A percentile compares a stretch with the other conserved stretches of the same genome.
phyloP scores from a whole-genome alignment of 1,140 invertebrate species.

The Ceratoteleas bidentatus region DNA sequence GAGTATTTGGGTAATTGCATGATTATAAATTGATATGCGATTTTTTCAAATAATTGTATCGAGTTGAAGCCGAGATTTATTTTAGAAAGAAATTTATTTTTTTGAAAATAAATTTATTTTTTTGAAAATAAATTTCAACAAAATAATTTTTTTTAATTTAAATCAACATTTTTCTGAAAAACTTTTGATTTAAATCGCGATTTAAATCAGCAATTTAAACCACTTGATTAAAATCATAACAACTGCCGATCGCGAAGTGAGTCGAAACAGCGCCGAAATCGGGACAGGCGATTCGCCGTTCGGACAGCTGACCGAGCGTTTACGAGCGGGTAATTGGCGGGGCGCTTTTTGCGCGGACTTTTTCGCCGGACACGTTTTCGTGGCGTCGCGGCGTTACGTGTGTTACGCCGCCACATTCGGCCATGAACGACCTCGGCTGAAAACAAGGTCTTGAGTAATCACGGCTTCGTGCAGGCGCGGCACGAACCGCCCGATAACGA shows the following conservation, averaged over 20 bases:
- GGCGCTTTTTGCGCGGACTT: constrained; percentile 24
- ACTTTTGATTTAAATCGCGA: too few relatives aligned
- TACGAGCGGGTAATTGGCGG: constrained; percentile 31
- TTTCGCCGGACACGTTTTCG: constrained; percentile 4
- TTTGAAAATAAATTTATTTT: too few relatives aligned
- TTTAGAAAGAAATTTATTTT: too few relatives aligned
- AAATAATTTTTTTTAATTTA: too few relatives aligned
- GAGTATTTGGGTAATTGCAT: too few relatives aligned
- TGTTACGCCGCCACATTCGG: constrained; percentile 30
- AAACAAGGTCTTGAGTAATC: constrained; percentile 58
- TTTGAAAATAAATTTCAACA: too few relatives aligned
- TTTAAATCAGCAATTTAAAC: too few relatives aligned
- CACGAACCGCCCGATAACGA: constrained; percentile 52
- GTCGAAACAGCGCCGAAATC: constrained; percentile 1
- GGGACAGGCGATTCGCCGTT: constrained; percentile 6
- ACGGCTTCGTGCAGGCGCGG: constrained; percentile 23
- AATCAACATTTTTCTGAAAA: too few relatives aligned
- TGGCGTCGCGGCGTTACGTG: constrained; percentile 19
- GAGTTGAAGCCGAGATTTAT: too few relatives aligned
- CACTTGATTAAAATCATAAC: too few relatives aligned
- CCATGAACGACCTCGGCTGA: constrained; percentile 54
- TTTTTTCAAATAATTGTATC: too few relatives aligned
- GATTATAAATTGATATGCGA: too few relatives aligned
- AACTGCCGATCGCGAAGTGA: background rate
- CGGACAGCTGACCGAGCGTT: background rate